Evolutionary conservation across 2,113 vertebrate genomes (phyloP), one percentile per base, ranked within the genome.

Genomic region (Nannospalax galili): DNA sequence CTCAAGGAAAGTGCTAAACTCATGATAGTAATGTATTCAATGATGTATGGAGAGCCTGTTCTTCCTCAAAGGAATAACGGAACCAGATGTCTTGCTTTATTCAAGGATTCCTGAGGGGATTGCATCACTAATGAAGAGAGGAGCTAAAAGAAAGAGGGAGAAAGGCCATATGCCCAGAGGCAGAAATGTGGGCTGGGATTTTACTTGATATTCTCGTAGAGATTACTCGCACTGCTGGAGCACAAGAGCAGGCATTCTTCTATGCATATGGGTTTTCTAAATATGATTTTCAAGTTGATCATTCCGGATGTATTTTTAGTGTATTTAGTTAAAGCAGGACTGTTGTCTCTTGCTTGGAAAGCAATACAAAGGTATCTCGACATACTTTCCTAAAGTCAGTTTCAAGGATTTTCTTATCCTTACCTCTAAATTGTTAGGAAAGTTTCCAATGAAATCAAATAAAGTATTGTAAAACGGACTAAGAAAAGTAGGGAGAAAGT

Each of bases 61-160:
- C 75, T 92, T 64, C 94, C 62, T 95, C 72, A 58, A 30, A 92
- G 88, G 70, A 67, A 81, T 87, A 96, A 94, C 79, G 72, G 77
- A 94, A 96, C 87, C 60, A 96, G 95, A 87, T 93, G 88, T 88
- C 87, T 93, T 78, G 89, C 92, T 96, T 94, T 92, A 40, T 35
- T 22, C 42, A 80, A 40, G 80, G 64, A 93, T 82, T 75, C 93
- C 81, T 65, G 8, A 77, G 88, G 85, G 90, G 94, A 93, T 94
- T 80, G 74, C 52, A 77, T 75, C 67, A 74, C 56, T 89, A 85
- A 73, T 73, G 81, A 92, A 72, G 37, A 75, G 12, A 81, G 72
- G 70, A 79, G 28, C 79, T 78, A 35, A 74, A 81, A 85, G 77
- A 77, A 60, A 8, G 4, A 16, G 42, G 17, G n/a, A 64, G 74